Evolutionary conservation across 2,113 vertebrate species (phyloP), one percentile per base, ranked within the genome.

Genomic region (Otocyon megalotis): DNA sequence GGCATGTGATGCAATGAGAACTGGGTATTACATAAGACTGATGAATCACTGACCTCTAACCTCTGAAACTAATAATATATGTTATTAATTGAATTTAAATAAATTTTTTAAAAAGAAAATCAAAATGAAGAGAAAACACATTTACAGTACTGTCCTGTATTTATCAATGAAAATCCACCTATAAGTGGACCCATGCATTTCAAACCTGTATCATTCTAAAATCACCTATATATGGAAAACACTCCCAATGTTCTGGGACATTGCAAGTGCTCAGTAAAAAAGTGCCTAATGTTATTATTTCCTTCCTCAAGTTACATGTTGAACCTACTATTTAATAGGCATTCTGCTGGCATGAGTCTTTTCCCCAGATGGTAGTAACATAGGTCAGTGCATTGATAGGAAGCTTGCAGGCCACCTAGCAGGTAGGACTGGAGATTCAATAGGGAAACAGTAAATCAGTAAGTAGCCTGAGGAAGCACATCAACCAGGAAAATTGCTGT

Each of bases 361-460:
- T 72, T 53, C 3, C 63, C 10, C 17, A 62, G 74, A 74, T 5
- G 3, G n/a, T 20, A 32, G 3, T 56, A 43, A 56, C 24, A 76
- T 69, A 84, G 37, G 7, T 5, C 17, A 8, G 0, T 2, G 2
- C 22, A 14, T 14, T 24, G 4, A 26, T 10, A 32, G 60, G 54
- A 58, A 53, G 7, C 16, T n/a, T 43, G 26, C 0, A 60, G 50
- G 28, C 35, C n/a, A 2, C 4, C 2, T 1, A 1, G 12, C 11
- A 3, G 81, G 43, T 79, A 28, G 43, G 48, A 12, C 74, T 30
- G 11, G 65, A 50, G 43, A 62, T 63, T 32, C 83, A 58, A 54
- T 37, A 26, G 15, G 22, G 26, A 32, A 5, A 8, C 2, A 54
- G 60, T 43, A n/a, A n/a, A 63, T n/a, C 11, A 74, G 22, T 43